phyloP scores from a whole-genome alignment of 2,113 vertebrate genomes.

The Gobio gobio region DNA sequence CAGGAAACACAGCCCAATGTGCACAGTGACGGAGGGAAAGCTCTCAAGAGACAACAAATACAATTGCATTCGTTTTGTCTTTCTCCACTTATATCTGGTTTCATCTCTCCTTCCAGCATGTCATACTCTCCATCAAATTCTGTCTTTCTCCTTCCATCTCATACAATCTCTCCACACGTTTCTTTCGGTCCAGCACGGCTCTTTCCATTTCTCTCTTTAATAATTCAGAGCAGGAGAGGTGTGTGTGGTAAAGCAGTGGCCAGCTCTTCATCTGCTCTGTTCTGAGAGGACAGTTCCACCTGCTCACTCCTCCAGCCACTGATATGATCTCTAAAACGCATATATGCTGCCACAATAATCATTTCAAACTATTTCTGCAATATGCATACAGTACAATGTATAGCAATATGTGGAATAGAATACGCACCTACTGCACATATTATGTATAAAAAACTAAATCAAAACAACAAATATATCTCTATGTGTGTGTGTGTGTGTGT shows the following conservation, averaged over 20 bases:
- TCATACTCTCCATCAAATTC: constrained; percentile 35
- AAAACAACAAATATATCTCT: no score
- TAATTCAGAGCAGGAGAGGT: constrained; percentile 46
- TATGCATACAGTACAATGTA: neutral
- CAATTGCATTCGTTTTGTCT: constrained; percentile 18
- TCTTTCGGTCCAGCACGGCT: constrained; percentile 18
- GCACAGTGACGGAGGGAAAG: neutral
- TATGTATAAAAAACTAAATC: no score
- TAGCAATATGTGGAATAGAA: no score
- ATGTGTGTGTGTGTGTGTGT: no score
- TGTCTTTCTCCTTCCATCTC: constrained; percentile 59
- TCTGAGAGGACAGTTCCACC: neutral
- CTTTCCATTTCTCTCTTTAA: constrained; percentile 39
- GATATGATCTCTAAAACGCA: neutral
- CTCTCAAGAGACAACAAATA: constrained; percentile 36
- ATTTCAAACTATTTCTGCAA: neutral
- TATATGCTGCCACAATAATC: neutral
- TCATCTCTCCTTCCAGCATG: neutral
- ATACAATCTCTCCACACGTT: constrained; percentile 16
- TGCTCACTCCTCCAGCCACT: neutral
- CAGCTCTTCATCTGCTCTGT: neutral
- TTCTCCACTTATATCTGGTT: constrained; percentile 23
- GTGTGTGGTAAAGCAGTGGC: constrained; percentile 63
- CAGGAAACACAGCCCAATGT: constrained; percentile 3
- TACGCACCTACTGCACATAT: no score